Evolutionary conservation across 2,888 invertebrate genomes (phyloP), one percentile per base, ranked within the genome.

Genomic region (Apamea epomidion): DNA sequence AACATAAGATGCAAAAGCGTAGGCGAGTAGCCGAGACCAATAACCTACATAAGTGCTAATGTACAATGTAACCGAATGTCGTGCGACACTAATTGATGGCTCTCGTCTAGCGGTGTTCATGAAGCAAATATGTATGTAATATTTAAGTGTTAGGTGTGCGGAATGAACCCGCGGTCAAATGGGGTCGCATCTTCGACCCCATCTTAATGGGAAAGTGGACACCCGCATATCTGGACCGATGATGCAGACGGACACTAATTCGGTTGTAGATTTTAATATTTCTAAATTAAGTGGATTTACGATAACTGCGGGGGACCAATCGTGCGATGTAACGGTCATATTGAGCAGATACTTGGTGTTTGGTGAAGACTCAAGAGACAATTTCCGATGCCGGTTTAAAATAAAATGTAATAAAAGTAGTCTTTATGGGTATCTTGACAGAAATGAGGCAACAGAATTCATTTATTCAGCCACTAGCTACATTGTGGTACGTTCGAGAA

Each of bases 191-290:
- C 90, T 92, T 90, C 92, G 93, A 93, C 94, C 95, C 95, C 92
- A 93, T 91, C 92, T 93, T 93, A 94, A 94, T 91, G 91, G 92
- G 93, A 92, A 87, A 93, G 94, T 93, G 94, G 94, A 94, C 95
- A 95, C 97, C 96, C 96, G 96, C 97, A 96, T 96, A 91, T 90
- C 90, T 89, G 81, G 76, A 76, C 74, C 85, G 74, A 84, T 83
- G 80, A 85, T 80, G 81, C 72, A 87, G 88, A 89, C 84, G 90
- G 90, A 92, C 90, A 93, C 93, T 94, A 93, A 94, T 94, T 93
- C 90, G 71, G 83, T 93, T 92, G 92, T 92, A 89, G 91, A 91
- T 93, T 92, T 90, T 92, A 93, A 92, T 93, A 92, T 92, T 92
- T 90, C 88, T 87, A 92, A 93, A 92, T 94, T 93, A 92, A 93